These are phyloP conservation scores for Rhynchomys soricoides DNA, from an alignment of 2,113 vertebrate genomes.

Conservation along the genomic window DNA sequence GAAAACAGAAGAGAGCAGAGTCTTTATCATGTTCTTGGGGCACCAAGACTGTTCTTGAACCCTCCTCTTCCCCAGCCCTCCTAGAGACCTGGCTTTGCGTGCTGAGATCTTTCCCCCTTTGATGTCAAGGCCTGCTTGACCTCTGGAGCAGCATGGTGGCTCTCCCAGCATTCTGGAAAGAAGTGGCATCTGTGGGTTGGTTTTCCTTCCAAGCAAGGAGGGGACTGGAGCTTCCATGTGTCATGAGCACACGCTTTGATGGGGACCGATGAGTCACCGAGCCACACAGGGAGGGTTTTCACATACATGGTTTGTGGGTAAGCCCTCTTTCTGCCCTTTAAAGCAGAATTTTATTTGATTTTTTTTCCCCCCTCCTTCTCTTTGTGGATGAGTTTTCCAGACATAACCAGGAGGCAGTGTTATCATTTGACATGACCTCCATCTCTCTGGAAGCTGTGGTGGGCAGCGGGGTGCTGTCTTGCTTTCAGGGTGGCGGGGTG, in stretches of 20 bases:
- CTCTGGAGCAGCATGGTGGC: neutral
- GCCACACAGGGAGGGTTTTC: slow-evolving; percentile 62
- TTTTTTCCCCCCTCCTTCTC: neutral
- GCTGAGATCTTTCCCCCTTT: neutral
- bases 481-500: fast-evolving
- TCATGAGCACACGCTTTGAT: slow-evolving; percentile 74
- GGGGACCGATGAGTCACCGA: slow-evolving; percentile 82
- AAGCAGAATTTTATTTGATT: slow-evolving; percentile 27
- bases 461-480: fast-evolving
- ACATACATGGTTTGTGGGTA: slow-evolving; percentile 48
- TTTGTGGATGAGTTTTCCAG: neutral
- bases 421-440: slow-evolving; percentile 69
- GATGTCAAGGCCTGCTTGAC: neutral
- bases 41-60: neutral
- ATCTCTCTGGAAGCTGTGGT: slow-evolving; percentile 55
- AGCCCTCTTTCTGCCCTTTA: slow-evolving; percentile 69
- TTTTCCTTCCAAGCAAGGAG: slow-evolving; percentile 6
- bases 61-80: neutral
- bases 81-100: neutral
- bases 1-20: neutral
- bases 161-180: neutral
- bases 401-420: slow-evolving; percentile 72
- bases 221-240: neutral
- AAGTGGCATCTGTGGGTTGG: slow-evolving; percentile 45
- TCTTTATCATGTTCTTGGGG: neutral